Conservation (phyloP, 2,797 vertebrate species). For the Melopsittacus undulatus region DNA sequence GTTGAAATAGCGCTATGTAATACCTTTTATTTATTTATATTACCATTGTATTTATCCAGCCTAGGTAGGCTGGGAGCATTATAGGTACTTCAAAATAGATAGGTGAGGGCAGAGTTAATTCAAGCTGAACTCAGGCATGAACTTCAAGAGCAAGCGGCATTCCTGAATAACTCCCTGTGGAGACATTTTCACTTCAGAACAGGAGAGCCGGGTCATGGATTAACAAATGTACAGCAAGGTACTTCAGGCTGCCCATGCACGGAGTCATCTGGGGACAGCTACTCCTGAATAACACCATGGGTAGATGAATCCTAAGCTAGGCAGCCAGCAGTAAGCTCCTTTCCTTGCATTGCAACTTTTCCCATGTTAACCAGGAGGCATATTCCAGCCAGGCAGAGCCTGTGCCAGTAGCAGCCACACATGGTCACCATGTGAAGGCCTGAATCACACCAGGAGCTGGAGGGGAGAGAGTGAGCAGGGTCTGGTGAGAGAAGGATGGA, state of each 20-base stretch:
- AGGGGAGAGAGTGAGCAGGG: neutral
- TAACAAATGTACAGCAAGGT: neutral
- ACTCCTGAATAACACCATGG: neutral
- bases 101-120: slow-evolving; percentile 20
- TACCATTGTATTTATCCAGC: neutral
- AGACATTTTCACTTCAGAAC: slow-evolving; percentile 12
- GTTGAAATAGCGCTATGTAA: neutral
- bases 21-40: neutral
- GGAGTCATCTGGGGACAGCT: neutral
- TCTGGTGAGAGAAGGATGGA: neutral
- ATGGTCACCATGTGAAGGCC: slow-evolving; percentile 38
- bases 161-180: neutral
- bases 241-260: slow-evolving; percentile 3
- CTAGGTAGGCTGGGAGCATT: neutral
- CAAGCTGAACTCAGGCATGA: neutral
- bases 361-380: neutral
- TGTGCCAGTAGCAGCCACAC: neutral
- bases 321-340: slow-evolving; percentile 30
- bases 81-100: neutral
- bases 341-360: neutral
- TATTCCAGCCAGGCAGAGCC: neutral
- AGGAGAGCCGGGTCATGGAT: neutral
- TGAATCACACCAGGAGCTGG: neutral
- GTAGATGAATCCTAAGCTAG: neutral
- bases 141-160: neutral